Evolutionary conservation across 2,888 invertebrate genomes (phyloP).

Genomic region (Ophion costatus): DNA sequence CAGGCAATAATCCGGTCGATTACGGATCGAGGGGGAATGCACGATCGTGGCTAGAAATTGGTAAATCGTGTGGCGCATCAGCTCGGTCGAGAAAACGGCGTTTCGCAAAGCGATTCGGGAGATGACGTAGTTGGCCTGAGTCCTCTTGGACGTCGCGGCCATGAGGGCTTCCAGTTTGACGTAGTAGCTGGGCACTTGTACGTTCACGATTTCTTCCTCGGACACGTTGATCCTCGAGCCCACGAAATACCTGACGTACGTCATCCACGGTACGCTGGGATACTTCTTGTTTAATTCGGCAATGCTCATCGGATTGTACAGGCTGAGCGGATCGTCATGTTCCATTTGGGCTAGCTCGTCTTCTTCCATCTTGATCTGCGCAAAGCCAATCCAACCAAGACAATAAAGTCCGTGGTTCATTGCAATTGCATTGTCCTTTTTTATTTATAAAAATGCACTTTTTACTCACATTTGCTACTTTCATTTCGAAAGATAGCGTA

Average conservation of each 20-base stretch:
- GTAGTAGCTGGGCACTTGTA: slow-evolving; percentile 93
- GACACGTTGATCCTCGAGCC: slow-evolving; percentile 86
- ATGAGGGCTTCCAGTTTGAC: slow-evolving; percentile 88
- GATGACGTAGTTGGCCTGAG: slow-evolving; percentile 91
- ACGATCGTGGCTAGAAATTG: not conserved
- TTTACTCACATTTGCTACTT: slow-evolving; percentile 8
- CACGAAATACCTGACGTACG: slow-evolving; percentile 92
- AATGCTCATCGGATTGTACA: slow-evolving; percentile 94
- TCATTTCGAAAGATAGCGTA: not conserved
- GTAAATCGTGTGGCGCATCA: not conserved
- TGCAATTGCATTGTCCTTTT: not conserved
- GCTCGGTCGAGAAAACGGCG: not conserved
- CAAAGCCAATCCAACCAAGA: slow-evolving; percentile 90
- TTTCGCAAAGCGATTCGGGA: not conserved
- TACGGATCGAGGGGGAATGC: not conserved
- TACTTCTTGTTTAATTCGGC: slow-evolving; percentile 89
- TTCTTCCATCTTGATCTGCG: slow-evolving; percentile 88
- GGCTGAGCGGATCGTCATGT: not conserved
- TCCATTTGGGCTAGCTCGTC: no score
- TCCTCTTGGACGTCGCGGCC: slow-evolving; percentile 86
- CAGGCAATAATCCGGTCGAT: not conserved
- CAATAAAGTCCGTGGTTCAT: slow-evolving; percentile 68
- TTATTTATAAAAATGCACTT: not conserved
- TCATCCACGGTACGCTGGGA: slow-evolving; percentile 91
- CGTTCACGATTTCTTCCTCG: slow-evolving; percentile 90